These are phyloP conservation scores for Remorina albescens DNA, from an alignment of 2,797 vertebrate genomes.

Conservation along the genomic window DNA sequence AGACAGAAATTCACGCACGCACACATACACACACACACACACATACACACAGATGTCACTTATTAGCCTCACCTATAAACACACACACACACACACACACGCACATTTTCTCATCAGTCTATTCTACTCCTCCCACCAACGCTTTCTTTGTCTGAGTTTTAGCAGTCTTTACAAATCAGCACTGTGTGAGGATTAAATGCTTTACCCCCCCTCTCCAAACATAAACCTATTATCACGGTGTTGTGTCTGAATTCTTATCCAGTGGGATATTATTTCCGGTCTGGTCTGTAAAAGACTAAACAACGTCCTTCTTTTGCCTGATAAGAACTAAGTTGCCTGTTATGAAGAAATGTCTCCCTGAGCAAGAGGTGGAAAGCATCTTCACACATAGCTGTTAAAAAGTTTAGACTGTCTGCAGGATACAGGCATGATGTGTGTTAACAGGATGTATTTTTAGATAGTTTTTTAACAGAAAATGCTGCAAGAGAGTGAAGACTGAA, in stretches of 20 bases:
- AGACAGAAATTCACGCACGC: conserved; percentile 15
- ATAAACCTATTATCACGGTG: conserved; percentile 74
- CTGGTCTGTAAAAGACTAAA: conserved; percentile 41
- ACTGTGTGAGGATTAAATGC: conserved; percentile 69
- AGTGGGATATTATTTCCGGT: conserved; percentile 55
- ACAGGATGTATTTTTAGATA: conserved; percentile 28
- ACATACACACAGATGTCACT: conserved; percentile 11
- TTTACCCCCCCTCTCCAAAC: conserved; percentile 37
- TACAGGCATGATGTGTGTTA: background rate
- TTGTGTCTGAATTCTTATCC: conserved; percentile 68
- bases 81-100: conserved; percentile 9
- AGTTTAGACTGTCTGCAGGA: conserved; percentile 5
- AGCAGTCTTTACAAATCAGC: conserved; percentile 64
- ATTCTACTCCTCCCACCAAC: conserved; percentile 47
- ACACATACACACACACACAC: conserved; percentile 14
- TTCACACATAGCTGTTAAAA: background rate
- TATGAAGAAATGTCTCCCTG: conserved; percentile 8
- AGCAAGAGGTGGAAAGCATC: conserved; percentile 29
- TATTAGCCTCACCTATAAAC: conserved; percentile 30
- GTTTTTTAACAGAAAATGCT: conserved; percentile 19
- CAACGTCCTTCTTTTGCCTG: conserved; percentile 49
- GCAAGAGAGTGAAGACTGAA: conserved; percentile 1
- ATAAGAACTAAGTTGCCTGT: conserved; percentile 43
- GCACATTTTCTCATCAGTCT: conserved; percentile 48
- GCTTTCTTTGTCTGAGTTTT: conserved; percentile 64